phyloP scores from a whole-genome alignment of 2,113 vertebrate species.

The Chunga burmeisteri region DNA sequence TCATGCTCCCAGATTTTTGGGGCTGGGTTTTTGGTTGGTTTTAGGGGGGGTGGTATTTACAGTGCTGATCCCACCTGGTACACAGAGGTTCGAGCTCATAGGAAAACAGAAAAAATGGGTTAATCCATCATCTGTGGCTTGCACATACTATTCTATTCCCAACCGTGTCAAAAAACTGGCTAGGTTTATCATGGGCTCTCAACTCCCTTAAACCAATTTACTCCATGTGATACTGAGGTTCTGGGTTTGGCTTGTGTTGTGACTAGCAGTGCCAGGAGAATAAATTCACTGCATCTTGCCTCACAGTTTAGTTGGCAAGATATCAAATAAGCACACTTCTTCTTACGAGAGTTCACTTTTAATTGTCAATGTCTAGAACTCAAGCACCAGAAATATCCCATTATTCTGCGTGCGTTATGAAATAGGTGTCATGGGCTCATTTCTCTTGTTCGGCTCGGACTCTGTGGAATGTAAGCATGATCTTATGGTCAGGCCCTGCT shows the following conservation, averaged over 20 bases:
- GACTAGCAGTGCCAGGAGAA: background rate
- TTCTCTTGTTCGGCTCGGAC: background rate
- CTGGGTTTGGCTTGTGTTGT: background rate
- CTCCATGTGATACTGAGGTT: background rate
- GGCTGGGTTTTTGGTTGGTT: background rate
- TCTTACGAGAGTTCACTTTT: background rate
- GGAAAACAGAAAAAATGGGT: background rate
- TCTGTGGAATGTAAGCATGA: constrained; percentile 49
- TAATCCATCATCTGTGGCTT: background rate
- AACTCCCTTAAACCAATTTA: background rate
- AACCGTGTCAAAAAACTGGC: background rate
- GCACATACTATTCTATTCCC: background rate
- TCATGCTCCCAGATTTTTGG: background rate
- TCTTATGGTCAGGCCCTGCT: constrained; percentile 36
- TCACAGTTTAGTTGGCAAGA: background rate
- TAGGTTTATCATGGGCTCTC: background rate
- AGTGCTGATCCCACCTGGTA: background rate
- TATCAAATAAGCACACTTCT: background rate
- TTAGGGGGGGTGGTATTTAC: background rate
- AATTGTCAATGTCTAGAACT: background rate
- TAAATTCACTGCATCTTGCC: background rate
- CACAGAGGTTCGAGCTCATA: background rate
- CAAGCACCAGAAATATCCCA: background rate
- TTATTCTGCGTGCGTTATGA: background rate
- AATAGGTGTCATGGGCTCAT: constrained; percentile 10